These are phyloP conservation scores for Drosophila auraria DNA, from an alignment of 1,140 invertebrate genomes.

Conservation along the genomic window DNA sequence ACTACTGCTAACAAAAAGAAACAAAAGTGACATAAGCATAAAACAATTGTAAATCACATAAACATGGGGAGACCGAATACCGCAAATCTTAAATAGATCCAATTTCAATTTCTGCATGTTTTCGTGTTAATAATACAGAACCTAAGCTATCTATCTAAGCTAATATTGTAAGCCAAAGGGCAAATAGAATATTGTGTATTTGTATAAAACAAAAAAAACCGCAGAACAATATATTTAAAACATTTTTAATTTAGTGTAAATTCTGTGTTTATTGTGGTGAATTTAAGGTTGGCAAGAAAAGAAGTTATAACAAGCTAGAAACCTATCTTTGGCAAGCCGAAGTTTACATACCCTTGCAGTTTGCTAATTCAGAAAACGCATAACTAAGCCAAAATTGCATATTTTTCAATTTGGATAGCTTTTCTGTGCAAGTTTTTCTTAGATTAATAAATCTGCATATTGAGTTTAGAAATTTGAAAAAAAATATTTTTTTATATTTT, in stretches of 20 bases:
- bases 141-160: slow-evolving; percentile 62
- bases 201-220: slow-evolving; percentile 64
- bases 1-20: slow-evolving; percentile 8
- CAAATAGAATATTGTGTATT: slow-evolving; percentile 65
- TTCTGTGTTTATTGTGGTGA: no score
- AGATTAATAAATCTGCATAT: no score
- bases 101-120: slow-evolving; percentile 68
- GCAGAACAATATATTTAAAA: slow-evolving; percentile 70
- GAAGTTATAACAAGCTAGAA: no score
- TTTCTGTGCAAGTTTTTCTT: no score
- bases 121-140: slow-evolving; percentile 75
- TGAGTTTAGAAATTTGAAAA: no score
- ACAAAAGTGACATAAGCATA: slow-evolving; percentile 21
- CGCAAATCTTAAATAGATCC: slow-evolving; percentile 49
- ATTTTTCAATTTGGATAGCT: no score
- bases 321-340: no score
- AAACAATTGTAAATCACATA: slow-evolving; percentile 39
- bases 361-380: no score
- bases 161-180: slow-evolving; percentile 64
- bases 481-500: no score
- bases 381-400: no score
- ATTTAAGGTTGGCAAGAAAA: neutral
- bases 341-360: no score
- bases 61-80: slow-evolving; percentile 24
- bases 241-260: slow-evolving; percentile 67